Evolutionary conservation across 2,113 vertebrate genomes (phyloP).

Genomic region (Nothobranchius kuhntae): DNA sequence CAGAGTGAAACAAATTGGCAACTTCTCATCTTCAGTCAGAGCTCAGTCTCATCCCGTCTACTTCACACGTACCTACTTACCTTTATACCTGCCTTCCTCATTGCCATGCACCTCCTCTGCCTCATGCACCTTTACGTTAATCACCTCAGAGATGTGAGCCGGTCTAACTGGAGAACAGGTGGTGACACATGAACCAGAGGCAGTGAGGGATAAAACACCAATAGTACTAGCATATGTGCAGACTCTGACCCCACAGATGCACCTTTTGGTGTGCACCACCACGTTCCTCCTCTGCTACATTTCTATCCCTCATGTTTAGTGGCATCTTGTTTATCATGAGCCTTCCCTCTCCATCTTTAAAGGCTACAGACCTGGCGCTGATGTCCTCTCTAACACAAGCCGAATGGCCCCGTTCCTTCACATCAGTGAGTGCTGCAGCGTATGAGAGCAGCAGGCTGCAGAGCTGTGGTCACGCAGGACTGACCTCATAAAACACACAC

Average conservation of each 20-base stretch:
- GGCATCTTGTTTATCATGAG: neutral
- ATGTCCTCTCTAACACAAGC: constrained; percentile 35
- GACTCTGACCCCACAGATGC: constrained; percentile 30
- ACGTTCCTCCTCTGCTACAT: neutral
- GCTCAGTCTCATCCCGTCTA: neutral
- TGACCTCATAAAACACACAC: constrained; percentile 51
- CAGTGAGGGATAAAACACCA: constrained; percentile 58
- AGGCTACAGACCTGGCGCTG: constrained; percentile 41
- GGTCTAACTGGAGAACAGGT: constrained; percentile 38
- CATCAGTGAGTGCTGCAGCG: constrained; percentile 32
- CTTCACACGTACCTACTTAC: neutral
- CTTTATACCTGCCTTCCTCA: neutral
- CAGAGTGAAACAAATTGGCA: constrained; percentile 10
- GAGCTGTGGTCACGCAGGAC: constrained; percentile 27
- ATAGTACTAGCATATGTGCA: constrained; percentile 1
- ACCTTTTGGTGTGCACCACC: neutral
- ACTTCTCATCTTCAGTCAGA: too few species aligned
- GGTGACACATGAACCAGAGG: constrained; percentile 31
- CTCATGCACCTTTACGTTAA: constrained; percentile 5
- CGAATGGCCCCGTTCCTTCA: constrained; percentile 29
- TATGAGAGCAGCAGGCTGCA: constrained; percentile 16
- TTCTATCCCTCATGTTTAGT: too few species aligned
- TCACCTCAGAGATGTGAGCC: constrained; percentile 33
- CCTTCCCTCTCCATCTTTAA: constrained; percentile 22
- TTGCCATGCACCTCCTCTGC: neutral